Evolutionary conservation across 2,797 vertebrate species (phyloP).

Genomic region (Tarsius wallacei): DNA sequence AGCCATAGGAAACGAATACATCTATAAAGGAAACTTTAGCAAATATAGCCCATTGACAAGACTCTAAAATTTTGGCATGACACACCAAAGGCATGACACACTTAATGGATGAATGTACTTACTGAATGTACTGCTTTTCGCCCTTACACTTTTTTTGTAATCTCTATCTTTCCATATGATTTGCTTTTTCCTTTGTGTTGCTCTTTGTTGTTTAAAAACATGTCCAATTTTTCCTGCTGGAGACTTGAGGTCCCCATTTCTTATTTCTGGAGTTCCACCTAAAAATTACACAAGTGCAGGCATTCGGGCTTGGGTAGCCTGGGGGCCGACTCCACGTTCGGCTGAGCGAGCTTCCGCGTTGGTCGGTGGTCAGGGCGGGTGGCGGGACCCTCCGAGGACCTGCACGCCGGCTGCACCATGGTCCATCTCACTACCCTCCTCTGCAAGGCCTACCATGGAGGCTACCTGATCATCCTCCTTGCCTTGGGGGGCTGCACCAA

Average conservation of each 20-base stretch:
- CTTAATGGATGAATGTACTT: background rate
- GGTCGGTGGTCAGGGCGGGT: fast-evolving
- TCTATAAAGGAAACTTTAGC: background rate
- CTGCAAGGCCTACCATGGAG: conserved; percentile 92
- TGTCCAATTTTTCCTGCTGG: background rate
- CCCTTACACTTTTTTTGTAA: background rate
- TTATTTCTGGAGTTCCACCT: background rate
- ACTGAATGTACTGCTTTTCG: background rate
- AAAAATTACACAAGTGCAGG: background rate
- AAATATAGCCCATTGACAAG: background rate
- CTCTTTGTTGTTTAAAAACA: background rate
- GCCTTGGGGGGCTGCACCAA: conserved; percentile 95
- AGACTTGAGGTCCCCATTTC: background rate
- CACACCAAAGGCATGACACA: background rate
- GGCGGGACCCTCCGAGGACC: background rate
- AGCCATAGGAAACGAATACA: background rate
- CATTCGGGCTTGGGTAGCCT: fast-evolving
- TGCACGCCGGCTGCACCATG: conserved; percentile 50
- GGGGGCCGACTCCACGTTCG: fast-evolving
- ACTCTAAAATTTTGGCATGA: background rate
- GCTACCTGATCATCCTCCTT: conserved; percentile 94
- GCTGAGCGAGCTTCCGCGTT: fast-evolving
- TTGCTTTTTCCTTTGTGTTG: background rate
- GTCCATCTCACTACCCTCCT: conserved; percentile 85
- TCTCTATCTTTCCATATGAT: fast-evolving